These are phyloP conservation scores for Pteropus alecto DNA, from an alignment of 2,113 vertebrate genomes.

Conservation along the genomic window DNA sequence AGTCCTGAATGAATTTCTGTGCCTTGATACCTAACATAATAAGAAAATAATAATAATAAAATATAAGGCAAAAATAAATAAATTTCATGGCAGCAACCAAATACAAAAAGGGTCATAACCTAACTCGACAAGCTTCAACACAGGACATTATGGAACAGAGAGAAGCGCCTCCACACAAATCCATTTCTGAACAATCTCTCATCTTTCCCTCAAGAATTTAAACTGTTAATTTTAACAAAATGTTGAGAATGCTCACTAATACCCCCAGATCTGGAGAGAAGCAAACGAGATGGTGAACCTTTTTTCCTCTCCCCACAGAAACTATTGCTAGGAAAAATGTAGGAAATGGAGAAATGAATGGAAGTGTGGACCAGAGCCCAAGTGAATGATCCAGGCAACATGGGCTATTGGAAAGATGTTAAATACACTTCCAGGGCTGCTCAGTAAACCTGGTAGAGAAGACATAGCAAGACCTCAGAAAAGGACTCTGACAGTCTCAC, in stretches of 20 bases:
- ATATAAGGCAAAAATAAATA: not conserved
- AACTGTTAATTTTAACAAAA: conserved; percentile 26
- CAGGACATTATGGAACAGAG: not conserved
- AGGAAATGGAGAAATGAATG: not conserved
- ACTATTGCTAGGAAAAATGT: not conserved
- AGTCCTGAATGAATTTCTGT: not conserved
- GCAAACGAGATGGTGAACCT: not conserved
- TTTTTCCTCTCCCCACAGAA: not conserved
- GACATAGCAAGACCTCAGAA: not conserved
- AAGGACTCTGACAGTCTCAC: not conserved
- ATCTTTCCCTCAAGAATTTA: not conserved
- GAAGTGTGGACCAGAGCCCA: not conserved
- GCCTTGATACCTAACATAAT: not conserved
- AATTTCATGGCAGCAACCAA: not conserved
- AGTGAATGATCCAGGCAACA: not conserved
- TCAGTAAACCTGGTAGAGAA: not conserved
- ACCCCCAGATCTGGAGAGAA: not conserved
- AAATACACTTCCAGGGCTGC: not conserved
- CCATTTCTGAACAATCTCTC: not conserved
- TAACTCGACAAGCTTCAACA: not conserved
- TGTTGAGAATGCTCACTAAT: not conserved
- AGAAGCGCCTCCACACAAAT: not conserved
- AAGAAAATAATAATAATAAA: not conserved
- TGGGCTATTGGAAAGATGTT: not conserved
- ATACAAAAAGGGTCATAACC: not conserved